Evolutionary conservation across 2,113 vertebrate genomes (phyloP), one percentile per base, ranked within the genome.

Genomic region (Vanacampus margaritifer): DNA sequence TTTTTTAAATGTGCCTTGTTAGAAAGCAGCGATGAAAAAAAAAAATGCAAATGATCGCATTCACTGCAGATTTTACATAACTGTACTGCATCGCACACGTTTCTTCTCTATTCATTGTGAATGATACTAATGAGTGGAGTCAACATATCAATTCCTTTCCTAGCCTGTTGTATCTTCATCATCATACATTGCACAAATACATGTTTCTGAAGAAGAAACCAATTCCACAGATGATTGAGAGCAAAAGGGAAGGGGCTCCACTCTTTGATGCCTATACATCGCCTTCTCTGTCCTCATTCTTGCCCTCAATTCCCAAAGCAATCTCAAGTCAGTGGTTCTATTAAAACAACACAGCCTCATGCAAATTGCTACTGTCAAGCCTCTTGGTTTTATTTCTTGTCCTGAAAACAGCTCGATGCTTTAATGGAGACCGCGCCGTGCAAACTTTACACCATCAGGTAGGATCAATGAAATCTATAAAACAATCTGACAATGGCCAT

Each of bases 301-400:
- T 79, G 76, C 72, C 75, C 86, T 89, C 81, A 81, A 88, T 86
- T 84, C 86, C 84, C 88, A 82, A 81, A 81, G 88, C 84, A 88
- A 87, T 89, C 81, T 88, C 65, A 79, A 86, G 78, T 75, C 75
- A 79, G 83, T 62, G 66, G 63, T 86, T 85, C 85, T 81, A 85
- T 85, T 84, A 89, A 87, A 84, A 88, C 86, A 87, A 84, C 86
- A 82, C 72, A 68, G 79, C 72, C 66, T 85, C 79, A 89, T 88
- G 88, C 83, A 89, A 89, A 89, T 86, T 82, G 80, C 75, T 67
- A 64, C 79, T 78, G 83, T 80, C 81, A 86, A 83, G 79, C 78
- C 71, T 69, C 59, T 32, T 73, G 74, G 75, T 86, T 89, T 88
- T 74, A 84, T 84, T 80, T 75, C 79, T 61, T 32, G 54, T 78